These are phyloP conservation scores for Bombus superbus DNA, from an alignment of 1,140 invertebrate genomes.

Conservation along the genomic window DNA sequence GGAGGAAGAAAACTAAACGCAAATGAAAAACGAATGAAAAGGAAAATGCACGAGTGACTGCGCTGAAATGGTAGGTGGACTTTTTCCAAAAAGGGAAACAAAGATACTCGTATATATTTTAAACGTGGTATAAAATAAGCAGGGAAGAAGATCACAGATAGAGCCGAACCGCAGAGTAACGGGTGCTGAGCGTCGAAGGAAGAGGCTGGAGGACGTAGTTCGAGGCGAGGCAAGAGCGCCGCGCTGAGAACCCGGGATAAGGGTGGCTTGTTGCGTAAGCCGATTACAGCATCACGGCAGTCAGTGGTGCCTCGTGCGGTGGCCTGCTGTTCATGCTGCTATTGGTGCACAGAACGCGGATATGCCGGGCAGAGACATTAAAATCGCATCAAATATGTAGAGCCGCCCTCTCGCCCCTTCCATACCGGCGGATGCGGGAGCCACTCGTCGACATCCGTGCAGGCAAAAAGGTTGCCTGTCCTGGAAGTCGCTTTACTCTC, in stretches of 20 bases:
- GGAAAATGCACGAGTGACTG: neutral
- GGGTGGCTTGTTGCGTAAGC: constrained; percentile 77
- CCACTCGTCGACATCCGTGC: constrained; percentile 67
- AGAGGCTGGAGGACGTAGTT: constrained; percentile 14
- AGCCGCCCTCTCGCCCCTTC: constrained; percentile 52
- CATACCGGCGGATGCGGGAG: constrained; percentile 66
- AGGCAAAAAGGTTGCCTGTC: constrained; percentile 63
- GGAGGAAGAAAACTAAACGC: neutral
- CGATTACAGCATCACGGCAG: constrained; percentile 80
- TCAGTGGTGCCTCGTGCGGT: constrained; percentile 61
- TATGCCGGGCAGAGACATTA: constrained; percentile 79
- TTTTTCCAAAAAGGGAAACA: neutral
- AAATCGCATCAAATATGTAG: constrained; percentile 82
- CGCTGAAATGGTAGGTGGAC: neutral
- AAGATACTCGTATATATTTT: neutral
- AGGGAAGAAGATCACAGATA: neutral
- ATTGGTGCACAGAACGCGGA: constrained; percentile 63
- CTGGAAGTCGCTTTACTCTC: constrained; percentile 33
- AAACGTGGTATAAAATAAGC: neutral
- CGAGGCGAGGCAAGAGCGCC: constrained; percentile 1
- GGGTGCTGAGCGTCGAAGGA: constrained; percentile 51
- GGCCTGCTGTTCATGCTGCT: constrained; percentile 52
- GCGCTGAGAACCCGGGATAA: constrained; percentile 60
- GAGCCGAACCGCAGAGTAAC: constrained; percentile 64
- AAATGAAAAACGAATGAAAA: neutral